Conservation (phyloP, 2,113 vertebrate species). For the Corythornis cristatus region DNA sequence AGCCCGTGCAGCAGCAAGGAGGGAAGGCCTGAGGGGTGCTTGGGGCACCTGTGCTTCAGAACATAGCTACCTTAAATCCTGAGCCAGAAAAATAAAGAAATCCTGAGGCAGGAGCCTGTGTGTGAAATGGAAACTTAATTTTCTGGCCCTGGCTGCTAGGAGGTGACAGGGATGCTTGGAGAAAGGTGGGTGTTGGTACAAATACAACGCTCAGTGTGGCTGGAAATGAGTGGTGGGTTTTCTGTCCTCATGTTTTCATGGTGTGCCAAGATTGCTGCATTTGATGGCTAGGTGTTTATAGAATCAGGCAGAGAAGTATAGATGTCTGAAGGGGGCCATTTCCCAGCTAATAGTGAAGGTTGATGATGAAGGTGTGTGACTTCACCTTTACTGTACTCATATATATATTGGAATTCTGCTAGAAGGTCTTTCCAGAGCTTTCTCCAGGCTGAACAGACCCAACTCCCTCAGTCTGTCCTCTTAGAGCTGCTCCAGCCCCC, state of each 20-base stretch:
- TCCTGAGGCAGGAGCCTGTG: background rate
- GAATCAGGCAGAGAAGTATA: background rate
- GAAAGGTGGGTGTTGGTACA: background rate
- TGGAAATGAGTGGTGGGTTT: background rate
- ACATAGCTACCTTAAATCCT: slow-evolving; percentile 41
- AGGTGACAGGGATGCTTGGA: background rate
- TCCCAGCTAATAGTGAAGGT: background rate
- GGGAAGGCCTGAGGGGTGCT: slow-evolving; percentile 66
- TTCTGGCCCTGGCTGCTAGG: background rate
- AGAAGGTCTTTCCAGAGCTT: too few species aligned
- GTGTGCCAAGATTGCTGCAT: background rate
- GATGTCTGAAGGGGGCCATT: background rate
- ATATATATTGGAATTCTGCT: too few species aligned
- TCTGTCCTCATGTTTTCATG: background rate
- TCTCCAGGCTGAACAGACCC: too few species aligned
- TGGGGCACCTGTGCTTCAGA: background rate
- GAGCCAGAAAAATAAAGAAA: background rate
- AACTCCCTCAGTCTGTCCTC: too few species aligned
- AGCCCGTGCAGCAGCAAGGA: slow-evolving; percentile 73
- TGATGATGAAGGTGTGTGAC: background rate
- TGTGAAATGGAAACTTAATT: background rate
- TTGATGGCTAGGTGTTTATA: background rate
- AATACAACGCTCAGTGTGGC: background rate
- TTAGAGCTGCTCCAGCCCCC: too few species aligned
- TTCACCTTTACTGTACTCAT: background rate